phyloP scores from a whole-genome alignment of 2,113 vertebrate species.

The Syngnathoides biaculeatus region DNA sequence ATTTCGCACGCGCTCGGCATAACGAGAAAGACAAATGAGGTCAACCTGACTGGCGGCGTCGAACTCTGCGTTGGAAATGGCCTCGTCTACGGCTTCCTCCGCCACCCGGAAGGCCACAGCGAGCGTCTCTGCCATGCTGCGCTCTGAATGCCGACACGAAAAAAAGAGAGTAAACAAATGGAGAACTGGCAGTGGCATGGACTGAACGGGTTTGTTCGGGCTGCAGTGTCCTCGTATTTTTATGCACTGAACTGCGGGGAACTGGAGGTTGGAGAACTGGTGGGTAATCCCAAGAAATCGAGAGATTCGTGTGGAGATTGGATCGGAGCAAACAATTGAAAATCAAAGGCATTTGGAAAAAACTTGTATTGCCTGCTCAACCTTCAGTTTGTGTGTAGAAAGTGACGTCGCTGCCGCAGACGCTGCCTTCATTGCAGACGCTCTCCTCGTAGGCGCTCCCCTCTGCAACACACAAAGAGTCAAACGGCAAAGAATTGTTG shows the following conservation, averaged over 20 bases:
- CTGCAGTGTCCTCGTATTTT: background rate
- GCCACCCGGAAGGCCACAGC: conserved; percentile 87
- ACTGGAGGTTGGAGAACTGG: background rate
- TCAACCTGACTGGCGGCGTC: conserved; percentile 81
- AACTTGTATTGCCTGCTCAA: too few relatives aligned
- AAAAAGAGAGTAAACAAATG: background rate
- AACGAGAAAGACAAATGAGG: background rate
- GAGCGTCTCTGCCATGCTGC: conserved; percentile 88
- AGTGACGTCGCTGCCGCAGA: conserved; percentile 86
- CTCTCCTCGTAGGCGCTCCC: conserved; percentile 81
- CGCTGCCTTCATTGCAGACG: conserved; percentile 83
- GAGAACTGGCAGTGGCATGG: background rate
- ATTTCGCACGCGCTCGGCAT: background rate
- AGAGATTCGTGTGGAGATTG: background rate
- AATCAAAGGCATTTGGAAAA: too few relatives aligned
- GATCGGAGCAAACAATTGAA: too few relatives aligned
- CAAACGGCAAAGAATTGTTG: background rate
- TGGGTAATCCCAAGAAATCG: background rate
- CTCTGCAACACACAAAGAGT: conserved; percentile 56
- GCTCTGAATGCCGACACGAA: conserved; percentile 66
- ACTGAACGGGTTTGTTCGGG: background rate
- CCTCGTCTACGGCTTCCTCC: conserved; percentile 92
- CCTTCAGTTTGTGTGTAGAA: conserved; percentile 90
- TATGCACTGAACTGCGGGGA: background rate
- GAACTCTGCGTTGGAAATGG: conserved; percentile 86